Evolutionary conservation across 1,140 invertebrate genomes (phyloP), one percentile per base, ranked within the genome.

Genomic region (Carcinoscorpius rotundicauda): DNA sequence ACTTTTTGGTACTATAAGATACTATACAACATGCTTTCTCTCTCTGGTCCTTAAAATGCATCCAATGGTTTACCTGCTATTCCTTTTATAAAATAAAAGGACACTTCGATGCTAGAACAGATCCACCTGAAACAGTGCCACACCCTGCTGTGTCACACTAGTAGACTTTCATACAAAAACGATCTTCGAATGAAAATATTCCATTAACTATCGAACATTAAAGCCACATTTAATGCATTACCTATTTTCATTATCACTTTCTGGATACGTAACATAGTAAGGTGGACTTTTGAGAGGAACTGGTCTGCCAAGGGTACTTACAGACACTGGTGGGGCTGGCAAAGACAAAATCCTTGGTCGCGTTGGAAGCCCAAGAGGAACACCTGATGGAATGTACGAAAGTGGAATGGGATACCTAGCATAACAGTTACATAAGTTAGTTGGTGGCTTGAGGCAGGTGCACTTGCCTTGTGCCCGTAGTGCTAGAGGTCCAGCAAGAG

Each of bases 401-500:
- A 50, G 72, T 72, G 3, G 71, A 60, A 6, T 62, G 56, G 4
- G 29, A 29, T 29, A 69, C 51, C 71, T 68, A 49, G 74, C 71
- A 61, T 74, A 74, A 11, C 71, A 70, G 9, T 68, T 70, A 64
- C 70, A 74, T 60, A 59, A 66, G 65, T 72, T 71, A 11, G 69
- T 66, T 50, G 73, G 72, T 51, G 74, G 76, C 62, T 77, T 76
- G 4, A 78, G 60, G 59, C 77, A 78, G 5, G 77, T 78, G 61
- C 77, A 78, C 52, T 74, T 75, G 52, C 73, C 72, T 60, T 72
- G 72, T 49, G 71, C 66, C 11, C 73, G 70, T 58, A 76, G 64
- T 3, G 81, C 82, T 72, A 79, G 79, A 69, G 76, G 82, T 69
- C 80, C 82, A 68, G 78, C 84, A 11, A 84, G 72, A 3, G 82